Percentiles rank a stretch among this genome's conserved stretches.
Evolutionary conservation across 1,140 invertebrate species (phyloP).

Genomic region (Homalodisca vitripennis): DNA sequence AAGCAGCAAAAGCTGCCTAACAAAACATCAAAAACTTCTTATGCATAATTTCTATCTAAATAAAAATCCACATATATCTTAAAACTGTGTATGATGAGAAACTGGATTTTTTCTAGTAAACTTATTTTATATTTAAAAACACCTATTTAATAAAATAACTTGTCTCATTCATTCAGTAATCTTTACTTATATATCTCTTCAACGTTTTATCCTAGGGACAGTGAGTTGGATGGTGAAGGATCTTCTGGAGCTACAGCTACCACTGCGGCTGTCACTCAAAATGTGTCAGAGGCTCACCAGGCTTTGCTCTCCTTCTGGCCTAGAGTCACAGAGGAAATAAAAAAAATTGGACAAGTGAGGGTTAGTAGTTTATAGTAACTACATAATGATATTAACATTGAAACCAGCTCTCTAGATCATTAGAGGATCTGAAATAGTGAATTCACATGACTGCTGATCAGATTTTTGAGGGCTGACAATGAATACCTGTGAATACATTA

Average conservation of each 20-base stretch:
- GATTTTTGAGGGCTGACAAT: neutral
- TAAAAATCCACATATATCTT: too few species aligned
- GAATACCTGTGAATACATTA: neutral
- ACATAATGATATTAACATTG: neutral
- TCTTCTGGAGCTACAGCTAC: conserved; percentile 49
- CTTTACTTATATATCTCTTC: too few species aligned
- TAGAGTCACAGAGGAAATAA: conserved; percentile 74
- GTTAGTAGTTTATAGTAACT: conserved; percentile 8
- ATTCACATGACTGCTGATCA: neutral
- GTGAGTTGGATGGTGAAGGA: conserved; percentile 48
- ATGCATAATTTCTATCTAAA: too few species aligned
- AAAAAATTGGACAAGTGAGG: conserved; percentile 64
- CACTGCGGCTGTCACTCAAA: conserved; percentile 48
- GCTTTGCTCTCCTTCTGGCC: conserved; percentile 73
- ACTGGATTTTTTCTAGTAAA: too few species aligned
- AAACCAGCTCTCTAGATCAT: neutral
- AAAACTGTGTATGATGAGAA: too few species aligned
- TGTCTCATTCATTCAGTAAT: too few species aligned
- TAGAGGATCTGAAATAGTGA: neutral
- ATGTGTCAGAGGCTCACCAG: conserved; percentile 60
- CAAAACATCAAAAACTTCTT: too few species aligned
- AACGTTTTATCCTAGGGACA: too few species aligned
- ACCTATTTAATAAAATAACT: too few species aligned
- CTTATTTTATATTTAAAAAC: too few species aligned
- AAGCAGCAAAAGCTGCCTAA: too few species aligned